A percentile compares a stretch with the other conserved stretches of the same genome.
Evolutionary conservation across 1,140 invertebrate species (phyloP).

Genomic region (Linepithema humile): DNA sequence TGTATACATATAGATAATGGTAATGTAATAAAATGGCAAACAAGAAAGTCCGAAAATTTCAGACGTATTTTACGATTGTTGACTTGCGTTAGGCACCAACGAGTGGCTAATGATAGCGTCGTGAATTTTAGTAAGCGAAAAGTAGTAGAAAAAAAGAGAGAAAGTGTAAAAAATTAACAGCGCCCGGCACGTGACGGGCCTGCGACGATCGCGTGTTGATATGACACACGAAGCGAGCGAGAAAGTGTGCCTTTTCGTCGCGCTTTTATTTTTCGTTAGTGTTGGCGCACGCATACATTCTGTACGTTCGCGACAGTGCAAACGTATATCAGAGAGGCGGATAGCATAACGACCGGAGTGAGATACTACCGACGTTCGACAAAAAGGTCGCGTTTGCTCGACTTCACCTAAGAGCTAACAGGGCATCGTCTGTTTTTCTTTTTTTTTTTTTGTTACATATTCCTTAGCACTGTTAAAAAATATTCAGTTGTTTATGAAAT

Average conservation of each 20-base stretch:
- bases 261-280: conserved; percentile 58
- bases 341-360: conserved; percentile 48
- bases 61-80: not conserved
- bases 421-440: not conserved
- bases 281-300: conserved; percentile 18
- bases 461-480: not conserved
- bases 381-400: conserved; percentile 26
- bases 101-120: conserved; percentile 18
- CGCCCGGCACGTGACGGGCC: conserved; percentile 58
- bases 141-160: conserved; percentile 29
- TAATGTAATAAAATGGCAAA: not conserved
- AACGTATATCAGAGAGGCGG: conserved; percentile 33
- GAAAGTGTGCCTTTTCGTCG: conserved; percentile 57
- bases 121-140: conserved; percentile 30
- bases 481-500: not conserved
- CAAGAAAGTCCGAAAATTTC: not conserved
- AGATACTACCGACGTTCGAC: not conserved
- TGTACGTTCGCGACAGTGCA: conserved; percentile 35
- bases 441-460: not conserved
- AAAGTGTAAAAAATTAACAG: conserved; percentile 70
- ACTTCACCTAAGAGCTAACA: conserved; percentile 16
- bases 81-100: not conserved
- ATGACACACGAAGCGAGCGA: conserved; percentile 39
- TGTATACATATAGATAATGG: not conserved
- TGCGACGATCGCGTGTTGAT: conserved; percentile 67